Evolutionary conservation across 1,140 invertebrate genomes (phyloP).

Genomic region (Diprion similis): DNA sequence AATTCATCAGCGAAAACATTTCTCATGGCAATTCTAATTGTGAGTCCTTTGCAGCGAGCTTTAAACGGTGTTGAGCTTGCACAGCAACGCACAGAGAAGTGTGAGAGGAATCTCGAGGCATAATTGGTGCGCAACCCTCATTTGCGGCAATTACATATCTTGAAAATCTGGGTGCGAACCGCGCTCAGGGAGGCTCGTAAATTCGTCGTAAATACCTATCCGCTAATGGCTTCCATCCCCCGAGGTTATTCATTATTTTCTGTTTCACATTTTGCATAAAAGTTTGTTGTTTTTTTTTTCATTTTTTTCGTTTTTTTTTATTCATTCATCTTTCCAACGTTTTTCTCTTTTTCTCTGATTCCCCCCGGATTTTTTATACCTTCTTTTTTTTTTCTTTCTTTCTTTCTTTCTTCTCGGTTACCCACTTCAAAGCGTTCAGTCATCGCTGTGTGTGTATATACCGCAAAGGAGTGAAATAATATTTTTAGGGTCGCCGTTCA

Average conservation of each 20-base stretch:
- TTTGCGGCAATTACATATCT: no score
- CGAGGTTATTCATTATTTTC: slow-evolving; percentile 6
- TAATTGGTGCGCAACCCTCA: no score
- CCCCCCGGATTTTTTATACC: not conserved
- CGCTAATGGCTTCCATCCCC: slow-evolving; percentile 1
- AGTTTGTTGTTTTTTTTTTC: not conserved
- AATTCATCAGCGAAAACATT: no score
- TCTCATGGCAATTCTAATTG: no score
- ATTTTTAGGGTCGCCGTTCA: not conserved
- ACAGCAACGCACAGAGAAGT: no score
- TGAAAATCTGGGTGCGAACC: no score
- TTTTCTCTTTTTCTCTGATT: not conserved
- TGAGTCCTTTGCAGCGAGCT: no score
- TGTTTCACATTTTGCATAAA: not conserved
- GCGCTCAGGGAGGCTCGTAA: no score
- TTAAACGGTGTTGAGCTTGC: no score
- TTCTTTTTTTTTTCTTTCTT: not conserved
- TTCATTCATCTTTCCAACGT: not conserved
- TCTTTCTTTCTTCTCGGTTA: not conserved
- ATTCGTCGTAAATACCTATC: not conserved
- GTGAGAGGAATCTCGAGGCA: no score
- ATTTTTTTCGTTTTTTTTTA: not conserved
- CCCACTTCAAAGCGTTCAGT: not conserved
- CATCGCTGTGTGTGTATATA: no score
- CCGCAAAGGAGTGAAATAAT: not conserved